phyloP scores from a whole-genome alignment of 2,113 vertebrate species.

The Clinocottus analis region DNA sequence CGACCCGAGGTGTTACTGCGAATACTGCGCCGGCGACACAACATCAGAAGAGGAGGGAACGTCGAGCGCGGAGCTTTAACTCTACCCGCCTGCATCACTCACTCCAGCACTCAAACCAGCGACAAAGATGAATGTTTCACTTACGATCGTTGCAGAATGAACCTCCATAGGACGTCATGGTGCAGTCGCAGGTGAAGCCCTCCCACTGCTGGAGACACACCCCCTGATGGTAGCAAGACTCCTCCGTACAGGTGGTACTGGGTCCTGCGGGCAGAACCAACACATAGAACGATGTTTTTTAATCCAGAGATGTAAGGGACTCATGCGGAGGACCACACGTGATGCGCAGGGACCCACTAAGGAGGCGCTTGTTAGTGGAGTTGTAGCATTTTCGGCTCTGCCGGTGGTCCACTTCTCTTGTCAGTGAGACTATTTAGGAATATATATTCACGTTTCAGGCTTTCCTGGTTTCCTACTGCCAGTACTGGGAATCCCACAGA shows the following conservation, averaged over 20 bases:
- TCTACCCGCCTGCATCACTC: not conserved
- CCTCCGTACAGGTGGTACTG: constrained; percentile 94
- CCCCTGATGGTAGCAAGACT: constrained; percentile 94
- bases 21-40: not conserved
- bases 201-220: constrained; percentile 97
- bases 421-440: not conserved
- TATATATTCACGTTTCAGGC: not conserved
- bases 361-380: not conserved
- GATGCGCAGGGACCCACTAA: not conserved
- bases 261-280: constrained; percentile 79
- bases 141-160: constrained; percentile 85
- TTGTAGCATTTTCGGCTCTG: constrained; percentile 9
- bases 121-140: constrained; percentile 20
- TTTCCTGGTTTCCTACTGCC: not conserved
- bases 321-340: not conserved
- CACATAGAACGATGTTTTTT: not conserved
- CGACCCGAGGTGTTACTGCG: constrained; percentile 19
- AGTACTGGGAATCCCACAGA: no score
- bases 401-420: not conserved
- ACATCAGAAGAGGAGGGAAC: not conserved
- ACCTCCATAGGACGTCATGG: constrained; percentile 90
- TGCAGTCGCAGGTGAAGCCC: constrained; percentile 93
- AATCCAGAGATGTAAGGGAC: not conserved
- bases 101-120: constrained; percentile 3
- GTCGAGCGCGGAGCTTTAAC: not conserved